Evolutionary conservation across 2,888 invertebrate species (phyloP).

Genomic region (Boloria euphrosyne): DNA sequence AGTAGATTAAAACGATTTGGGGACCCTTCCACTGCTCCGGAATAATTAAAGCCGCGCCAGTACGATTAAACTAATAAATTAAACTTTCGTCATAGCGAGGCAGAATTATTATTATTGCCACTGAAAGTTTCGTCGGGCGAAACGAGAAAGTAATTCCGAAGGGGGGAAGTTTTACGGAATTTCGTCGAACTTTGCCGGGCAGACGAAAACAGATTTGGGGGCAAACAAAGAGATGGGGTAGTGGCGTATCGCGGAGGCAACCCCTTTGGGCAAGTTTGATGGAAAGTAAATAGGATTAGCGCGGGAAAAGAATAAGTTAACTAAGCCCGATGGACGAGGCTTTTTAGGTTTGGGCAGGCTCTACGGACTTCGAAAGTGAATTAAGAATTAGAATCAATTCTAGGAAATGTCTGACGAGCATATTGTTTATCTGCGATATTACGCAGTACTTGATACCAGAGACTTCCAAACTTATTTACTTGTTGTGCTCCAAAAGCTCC

Average conservation of each 20-base stretch:
- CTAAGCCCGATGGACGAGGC: conserved; percentile 55
- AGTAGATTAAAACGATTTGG: conserved; percentile 35
- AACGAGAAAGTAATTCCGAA: conserved; percentile 77
- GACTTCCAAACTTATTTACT: conserved; percentile 6
- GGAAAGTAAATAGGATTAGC: conserved; percentile 80
- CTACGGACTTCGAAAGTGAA: conserved; percentile 31
- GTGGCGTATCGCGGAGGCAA: conserved; percentile 46
- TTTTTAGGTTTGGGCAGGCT: conserved; percentile 36
- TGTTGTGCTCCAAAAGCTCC: background rate
- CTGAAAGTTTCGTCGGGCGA: conserved; percentile 65
- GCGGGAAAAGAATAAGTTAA: conserved; percentile 73
- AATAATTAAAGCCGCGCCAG: conserved; percentile 74
- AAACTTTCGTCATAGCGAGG: conserved; percentile 77
- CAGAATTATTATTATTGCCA: conserved; percentile 71
- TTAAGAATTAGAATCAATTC: conserved; percentile 29
- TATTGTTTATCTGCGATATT: conserved; percentile 18
- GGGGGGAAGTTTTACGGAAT: conserved; percentile 60
- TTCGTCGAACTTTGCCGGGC: conserved; percentile 68
- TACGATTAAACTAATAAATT: conserved; percentile 80
- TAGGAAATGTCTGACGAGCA: conserved; percentile 15
- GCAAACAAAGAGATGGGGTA: conserved; percentile 66
- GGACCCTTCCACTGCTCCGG: conserved; percentile 38
- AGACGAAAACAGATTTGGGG: conserved; percentile 78
- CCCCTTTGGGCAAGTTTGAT: conserved; percentile 77
- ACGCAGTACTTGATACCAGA: background rate